Percentiles rank a stretch among this genome's conserved stretches.
These are phyloP conservation scores for Anthonomus grandis DNA, from an alignment of 1,140 invertebrate genomes.

Conservation along the genomic window DNA sequence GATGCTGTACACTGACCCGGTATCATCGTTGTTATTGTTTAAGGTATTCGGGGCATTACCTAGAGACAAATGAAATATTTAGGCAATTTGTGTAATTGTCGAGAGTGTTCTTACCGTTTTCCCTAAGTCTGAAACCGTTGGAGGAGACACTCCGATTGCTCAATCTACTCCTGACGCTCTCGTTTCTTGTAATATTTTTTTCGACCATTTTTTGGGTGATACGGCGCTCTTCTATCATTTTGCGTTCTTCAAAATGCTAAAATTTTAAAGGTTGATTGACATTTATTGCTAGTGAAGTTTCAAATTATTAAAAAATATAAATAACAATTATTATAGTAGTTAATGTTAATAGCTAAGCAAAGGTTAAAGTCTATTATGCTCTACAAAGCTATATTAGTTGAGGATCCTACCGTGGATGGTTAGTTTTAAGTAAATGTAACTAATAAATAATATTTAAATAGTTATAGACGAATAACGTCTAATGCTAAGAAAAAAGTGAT, in stretches of 20 bases:
- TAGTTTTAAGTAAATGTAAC: too few relatives aligned
- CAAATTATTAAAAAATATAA: neutral
- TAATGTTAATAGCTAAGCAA: too few relatives aligned
- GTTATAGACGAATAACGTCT: too few relatives aligned
- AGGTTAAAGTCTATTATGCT: too few relatives aligned
- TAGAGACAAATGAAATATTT: too few relatives aligned
- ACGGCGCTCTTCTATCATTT: conserved; percentile 11
- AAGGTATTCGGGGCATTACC: too few relatives aligned
- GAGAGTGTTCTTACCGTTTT: neutral
- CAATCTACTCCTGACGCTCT: conserved; percentile 24
- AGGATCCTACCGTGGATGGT: too few relatives aligned
- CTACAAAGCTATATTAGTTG: too few relatives aligned
- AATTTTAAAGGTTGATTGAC: neutral
- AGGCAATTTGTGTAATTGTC: neutral
- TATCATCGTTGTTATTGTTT: conserved; percentile 48
- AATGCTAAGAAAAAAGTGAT: too few relatives aligned
- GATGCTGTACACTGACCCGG: conserved; percentile 58
- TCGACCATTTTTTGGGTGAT: conserved; percentile 20
- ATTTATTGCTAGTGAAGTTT: too few relatives aligned
- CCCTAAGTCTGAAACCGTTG: conserved; percentile 22
- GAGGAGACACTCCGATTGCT: conserved; percentile 17
- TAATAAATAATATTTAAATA: too few relatives aligned
- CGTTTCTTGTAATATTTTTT: conserved; percentile 16
- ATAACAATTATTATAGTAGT: neutral
- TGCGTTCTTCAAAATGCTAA: conserved; percentile 9